These are phyloP conservation scores for Phymorhynchus buccinoides DNA, from an alignment of 1,140 invertebrate species.

Conservation along the genomic window DNA sequence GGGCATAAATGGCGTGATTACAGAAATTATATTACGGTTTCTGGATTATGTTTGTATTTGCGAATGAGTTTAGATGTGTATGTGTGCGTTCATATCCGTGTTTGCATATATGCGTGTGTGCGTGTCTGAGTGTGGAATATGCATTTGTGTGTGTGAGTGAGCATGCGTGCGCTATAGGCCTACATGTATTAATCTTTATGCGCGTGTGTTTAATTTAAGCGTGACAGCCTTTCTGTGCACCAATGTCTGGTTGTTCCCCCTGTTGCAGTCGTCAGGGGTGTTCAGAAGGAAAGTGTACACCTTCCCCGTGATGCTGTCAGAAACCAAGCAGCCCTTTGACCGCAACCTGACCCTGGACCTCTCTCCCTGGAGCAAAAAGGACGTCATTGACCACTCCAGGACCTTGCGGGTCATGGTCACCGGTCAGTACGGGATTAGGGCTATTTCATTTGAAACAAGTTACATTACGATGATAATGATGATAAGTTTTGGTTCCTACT, in stretches of 20 bases:
- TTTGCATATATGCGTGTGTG: background rate
- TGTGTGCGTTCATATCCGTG: background rate
- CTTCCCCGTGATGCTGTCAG: conserved; percentile 81
- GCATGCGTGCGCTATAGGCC: background rate
- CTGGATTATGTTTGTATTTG: background rate
- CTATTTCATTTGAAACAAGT: too few relatives aligned
- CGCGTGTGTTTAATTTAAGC: background rate
- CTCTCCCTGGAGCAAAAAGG: conserved; percentile 49
- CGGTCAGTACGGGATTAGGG: conserved; percentile 56
- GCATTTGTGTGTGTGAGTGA: conserved; percentile 7
- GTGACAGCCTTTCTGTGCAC: background rate
- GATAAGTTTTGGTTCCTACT: too few relatives aligned
- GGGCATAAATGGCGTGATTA: too few relatives aligned
- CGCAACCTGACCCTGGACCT: conserved; percentile 21
- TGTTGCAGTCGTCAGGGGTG: conserved; percentile 80
- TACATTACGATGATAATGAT: too few relatives aligned
- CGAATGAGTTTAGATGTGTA: background rate
- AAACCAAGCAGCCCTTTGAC: conserved; percentile 64
- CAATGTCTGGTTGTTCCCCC: too few relatives aligned
- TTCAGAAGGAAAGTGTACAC: conserved; percentile 54
- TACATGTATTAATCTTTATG: background rate
- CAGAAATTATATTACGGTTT: too few relatives aligned
- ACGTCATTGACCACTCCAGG: conserved; percentile 61
- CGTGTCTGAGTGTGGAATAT: background rate
- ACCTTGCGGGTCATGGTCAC: conserved; percentile 55